Percentiles rank a stretch among this genome's conserved stretches.
phyloP scores from a whole-genome alignment of 1,140 invertebrate species.

The Drosophila murphyi region DNA sequence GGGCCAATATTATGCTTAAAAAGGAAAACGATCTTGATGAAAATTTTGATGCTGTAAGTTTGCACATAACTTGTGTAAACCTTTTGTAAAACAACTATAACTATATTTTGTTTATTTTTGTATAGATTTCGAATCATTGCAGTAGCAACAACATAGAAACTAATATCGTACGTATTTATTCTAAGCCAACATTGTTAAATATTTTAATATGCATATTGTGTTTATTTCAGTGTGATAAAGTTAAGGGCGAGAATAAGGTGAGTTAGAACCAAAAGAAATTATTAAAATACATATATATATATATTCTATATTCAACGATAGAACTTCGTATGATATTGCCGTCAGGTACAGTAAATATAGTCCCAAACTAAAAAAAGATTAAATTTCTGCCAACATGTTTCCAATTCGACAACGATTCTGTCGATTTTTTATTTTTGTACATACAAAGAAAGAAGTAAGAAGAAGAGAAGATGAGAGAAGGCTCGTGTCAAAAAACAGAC shows the following conservation, averaged over 20 bases:
- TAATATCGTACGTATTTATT: constrained; percentile 73
- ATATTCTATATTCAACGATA: not conserved
- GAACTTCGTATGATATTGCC: not conserved
- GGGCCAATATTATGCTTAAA: constrained; percentile 45
- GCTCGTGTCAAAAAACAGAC: too few relatives aligned
- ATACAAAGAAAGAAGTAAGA: too few relatives aligned
- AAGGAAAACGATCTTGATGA: constrained; percentile 58
- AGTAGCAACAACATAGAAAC: constrained; percentile 65
- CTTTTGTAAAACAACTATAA: not conserved
- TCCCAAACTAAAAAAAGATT: too few relatives aligned
- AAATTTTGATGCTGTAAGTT: constrained; percentile 63
- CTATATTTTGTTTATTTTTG: not conserved
- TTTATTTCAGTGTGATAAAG: constrained; percentile 93
- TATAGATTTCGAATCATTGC: constrained; percentile 60
- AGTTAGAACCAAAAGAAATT: constrained; percentile 61
- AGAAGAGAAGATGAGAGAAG: too few relatives aligned
- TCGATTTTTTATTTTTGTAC: too few relatives aligned
- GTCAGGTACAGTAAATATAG: too few relatives aligned
- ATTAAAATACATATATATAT: not conserved
- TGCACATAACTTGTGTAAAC: not conserved
- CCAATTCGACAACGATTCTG: too few relatives aligned
- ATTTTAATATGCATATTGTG: constrained; percentile 34
- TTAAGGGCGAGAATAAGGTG: constrained; percentile 94
- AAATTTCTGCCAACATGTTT: too few relatives aligned
- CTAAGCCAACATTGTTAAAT: constrained; percentile 1